Conservation (phyloP, 2,888 invertebrate species). For the Buathra laborator region DNA sequence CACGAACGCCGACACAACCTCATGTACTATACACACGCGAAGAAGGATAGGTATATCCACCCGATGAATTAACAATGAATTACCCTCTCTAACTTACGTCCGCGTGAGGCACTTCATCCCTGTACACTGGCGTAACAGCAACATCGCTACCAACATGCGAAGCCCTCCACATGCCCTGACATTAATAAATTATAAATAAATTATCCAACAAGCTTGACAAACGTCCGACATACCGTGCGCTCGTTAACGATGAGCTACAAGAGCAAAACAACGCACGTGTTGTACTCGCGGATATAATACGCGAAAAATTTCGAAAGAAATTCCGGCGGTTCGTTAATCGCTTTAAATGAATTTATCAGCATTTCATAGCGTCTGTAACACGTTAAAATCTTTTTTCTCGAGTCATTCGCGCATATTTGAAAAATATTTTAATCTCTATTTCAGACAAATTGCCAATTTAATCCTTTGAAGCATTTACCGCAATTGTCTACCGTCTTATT, state of each 20-base stretch:
- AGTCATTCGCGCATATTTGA: too few species aligned
- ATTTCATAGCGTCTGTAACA: neutral
- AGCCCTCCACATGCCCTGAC: neutral
- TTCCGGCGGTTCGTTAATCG: neutral
- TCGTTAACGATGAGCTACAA: neutral
- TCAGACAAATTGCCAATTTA: neutral
- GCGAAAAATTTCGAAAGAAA: neutral
- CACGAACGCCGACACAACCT: slow-evolving; percentile 3
- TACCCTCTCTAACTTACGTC: slow-evolving; percentile 44
- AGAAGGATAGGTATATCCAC: slow-evolving; percentile 15
- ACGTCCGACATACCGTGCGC: neutral
- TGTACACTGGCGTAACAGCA: slow-evolving; percentile 2
- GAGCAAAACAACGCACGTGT: neutral
- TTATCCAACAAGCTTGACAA: slow-evolving; percentile 1
- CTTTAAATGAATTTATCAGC: neutral
- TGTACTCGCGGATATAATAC: neutral
- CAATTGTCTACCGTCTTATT: too few species aligned
- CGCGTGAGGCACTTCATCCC: slow-evolving; percentile 22
- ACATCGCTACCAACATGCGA: neutral
- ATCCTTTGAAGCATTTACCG: neutral
- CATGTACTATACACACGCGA: neutral
- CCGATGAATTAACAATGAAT: slow-evolving; percentile 52
- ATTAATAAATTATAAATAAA: slow-evolving; percentile 40
- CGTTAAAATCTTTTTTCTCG: neutral
- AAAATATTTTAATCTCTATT: neutral